Conservation (phyloP, 2,113 vertebrate genomes). For the Narcine bancroftii region DNA sequence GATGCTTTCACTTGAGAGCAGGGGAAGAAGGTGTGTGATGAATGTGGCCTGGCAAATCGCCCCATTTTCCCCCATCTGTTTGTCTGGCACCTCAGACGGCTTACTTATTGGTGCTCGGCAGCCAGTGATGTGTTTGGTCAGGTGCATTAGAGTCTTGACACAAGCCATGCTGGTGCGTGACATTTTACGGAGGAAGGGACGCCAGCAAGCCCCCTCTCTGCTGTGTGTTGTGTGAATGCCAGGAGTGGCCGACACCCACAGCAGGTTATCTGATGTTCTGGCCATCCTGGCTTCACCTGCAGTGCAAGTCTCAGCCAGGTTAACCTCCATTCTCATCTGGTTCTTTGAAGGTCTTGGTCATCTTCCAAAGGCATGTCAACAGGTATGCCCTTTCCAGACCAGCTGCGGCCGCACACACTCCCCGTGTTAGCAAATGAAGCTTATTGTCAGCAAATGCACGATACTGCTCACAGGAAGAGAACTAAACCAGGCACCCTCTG, state of each 20-base stretch:
- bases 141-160: conserved; percentile 4
- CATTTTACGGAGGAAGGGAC: background rate
- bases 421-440: background rate
- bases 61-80: background rate
- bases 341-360: background rate
- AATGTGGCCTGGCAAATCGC: background rate
- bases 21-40: background rate
- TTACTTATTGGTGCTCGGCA: background rate
- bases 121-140: conserved; percentile 15
- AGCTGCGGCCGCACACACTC: too few relatives aligned
- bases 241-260: background rate
- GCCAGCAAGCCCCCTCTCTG: background rate
- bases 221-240: background rate
- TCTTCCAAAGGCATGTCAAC: too few relatives aligned
- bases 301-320: background rate
- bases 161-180: background rate
- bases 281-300: background rate
- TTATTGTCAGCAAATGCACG: background rate
- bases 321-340: background rate
- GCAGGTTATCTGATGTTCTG: background rate
- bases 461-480: background rate
- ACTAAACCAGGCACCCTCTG: too few relatives aligned
- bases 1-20: conserved; percentile 19
- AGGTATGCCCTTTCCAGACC: too few relatives aligned
- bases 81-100: background rate